These are phyloP conservation scores for Malachius bipustulatus DNA, from an alignment of 2,888 invertebrate species.

Conservation along the genomic window DNA sequence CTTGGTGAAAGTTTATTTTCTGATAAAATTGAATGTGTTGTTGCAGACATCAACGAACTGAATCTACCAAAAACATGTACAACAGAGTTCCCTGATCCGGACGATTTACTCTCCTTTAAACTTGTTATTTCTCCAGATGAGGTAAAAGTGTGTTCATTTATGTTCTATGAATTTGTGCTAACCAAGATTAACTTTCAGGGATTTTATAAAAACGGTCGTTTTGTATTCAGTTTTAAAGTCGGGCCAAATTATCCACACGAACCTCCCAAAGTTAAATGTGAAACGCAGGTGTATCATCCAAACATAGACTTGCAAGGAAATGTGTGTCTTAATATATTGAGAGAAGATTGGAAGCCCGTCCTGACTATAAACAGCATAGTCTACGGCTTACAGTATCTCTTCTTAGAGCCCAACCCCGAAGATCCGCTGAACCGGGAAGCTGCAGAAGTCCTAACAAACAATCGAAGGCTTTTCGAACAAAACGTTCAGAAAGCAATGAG, in stretches of 20 bases:
- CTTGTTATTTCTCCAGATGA: slow-evolving; percentile 94
- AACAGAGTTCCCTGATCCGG: slow-evolving; percentile 92
- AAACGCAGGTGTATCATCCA: slow-evolving; percentile 94
- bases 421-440: slow-evolving; percentile 98
- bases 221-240: slow-evolving; percentile 95
- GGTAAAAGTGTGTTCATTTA: slow-evolving; percentile 37
- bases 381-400: slow-evolving; percentile 94
- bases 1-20: too few species aligned
- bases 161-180: neutral
- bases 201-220: slow-evolving; percentile 87
- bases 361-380: slow-evolving; percentile 95
- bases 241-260: slow-evolving; percentile 97
- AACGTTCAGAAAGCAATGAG: slow-evolving; percentile 94
- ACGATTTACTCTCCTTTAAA: slow-evolving; percentile 93
- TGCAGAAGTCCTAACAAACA: slow-evolving; percentile 91
- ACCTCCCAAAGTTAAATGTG: slow-evolving; percentile 97
- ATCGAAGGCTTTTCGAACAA: slow-evolving; percentile 86
- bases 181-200: slow-evolving; percentile 45
- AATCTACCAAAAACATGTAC: slow-evolving; percentile 94
- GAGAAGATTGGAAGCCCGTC: slow-evolving; percentile 99
- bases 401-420: slow-evolving; percentile 97
- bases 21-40: slow-evolving; percentile 22
- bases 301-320: slow-evolving; percentile 98
- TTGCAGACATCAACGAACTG: slow-evolving; percentile 90
- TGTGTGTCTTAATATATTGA: slow-evolving; percentile 91